Evolutionary conservation across 2,888 invertebrate genomes (phyloP).

Genomic region (Mesochorus sp.): DNA sequence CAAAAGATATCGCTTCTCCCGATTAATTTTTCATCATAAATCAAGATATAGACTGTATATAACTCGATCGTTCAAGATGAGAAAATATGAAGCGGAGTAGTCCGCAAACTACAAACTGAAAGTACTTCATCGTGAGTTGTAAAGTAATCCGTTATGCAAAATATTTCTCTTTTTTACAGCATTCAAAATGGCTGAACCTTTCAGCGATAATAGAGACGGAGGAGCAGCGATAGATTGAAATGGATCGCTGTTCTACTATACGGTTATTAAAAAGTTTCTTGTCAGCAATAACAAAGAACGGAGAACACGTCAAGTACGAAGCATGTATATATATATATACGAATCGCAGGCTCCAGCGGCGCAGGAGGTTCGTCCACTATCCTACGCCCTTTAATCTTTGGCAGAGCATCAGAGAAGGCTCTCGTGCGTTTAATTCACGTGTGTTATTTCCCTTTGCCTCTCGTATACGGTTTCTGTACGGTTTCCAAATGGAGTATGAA

Average conservation of each 20-base stretch:
- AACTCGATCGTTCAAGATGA: constrained; percentile 6
- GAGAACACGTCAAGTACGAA: not conserved
- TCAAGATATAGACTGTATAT: not conserved
- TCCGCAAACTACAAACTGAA: constrained; percentile 32
- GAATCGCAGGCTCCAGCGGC: constrained; percentile 44
- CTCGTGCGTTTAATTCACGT: constrained; percentile 51
- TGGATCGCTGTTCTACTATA: constrained; percentile 44
- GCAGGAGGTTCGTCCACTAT: constrained; percentile 45
- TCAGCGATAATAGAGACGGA: constrained; percentile 36
- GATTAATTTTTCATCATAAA: constrained; percentile 23
- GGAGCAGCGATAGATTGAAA: constrained; percentile 47
- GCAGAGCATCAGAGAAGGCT: constrained; percentile 51
- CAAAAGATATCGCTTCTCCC: not conserved
- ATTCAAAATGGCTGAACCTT: constrained; percentile 33
- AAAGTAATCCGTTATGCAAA: constrained; percentile 49
- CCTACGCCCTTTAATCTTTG: constrained; percentile 59
- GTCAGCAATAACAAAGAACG: constrained; percentile 51
- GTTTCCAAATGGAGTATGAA: not conserved
- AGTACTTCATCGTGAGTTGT: constrained; percentile 47
- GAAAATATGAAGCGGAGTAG: constrained; percentile 21
- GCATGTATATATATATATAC: not conserved
- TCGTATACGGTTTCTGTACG: constrained; percentile 15
- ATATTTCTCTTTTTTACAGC: too few relatives aligned
- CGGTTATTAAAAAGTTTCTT: constrained; percentile 58
- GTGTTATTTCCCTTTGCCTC: constrained; percentile 33